These are phyloP conservation scores for Bradypodion ventrale DNA, from an alignment of 2,797 vertebrate genomes.

Conservation along the genomic window DNA sequence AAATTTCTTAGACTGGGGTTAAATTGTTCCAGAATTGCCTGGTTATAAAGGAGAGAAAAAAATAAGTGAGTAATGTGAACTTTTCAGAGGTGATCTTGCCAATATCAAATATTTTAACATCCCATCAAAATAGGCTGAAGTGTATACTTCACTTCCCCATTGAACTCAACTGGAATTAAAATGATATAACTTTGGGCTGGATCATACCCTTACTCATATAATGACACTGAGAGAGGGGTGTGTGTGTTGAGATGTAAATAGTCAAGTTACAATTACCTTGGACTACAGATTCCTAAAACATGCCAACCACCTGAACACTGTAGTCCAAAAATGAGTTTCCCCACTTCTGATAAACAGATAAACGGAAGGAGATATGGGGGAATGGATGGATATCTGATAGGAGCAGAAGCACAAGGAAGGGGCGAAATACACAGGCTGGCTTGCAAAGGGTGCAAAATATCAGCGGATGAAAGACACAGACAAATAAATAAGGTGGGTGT, in stretches of 20 bases:
- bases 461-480: neutral
- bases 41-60: constrained; percentile 19
- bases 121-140: neutral
- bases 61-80: neutral
- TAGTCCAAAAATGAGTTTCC: too few species aligned
- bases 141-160: too few species aligned
- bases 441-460: neutral
- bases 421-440: neutral
- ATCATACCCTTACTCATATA: neutral
- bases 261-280: too few species aligned
- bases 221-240: neutral
- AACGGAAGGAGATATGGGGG: neutral
- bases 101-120: neutral
- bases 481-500: neutral
- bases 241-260: too few species aligned
- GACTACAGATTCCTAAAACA: too few species aligned
- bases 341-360: neutral
- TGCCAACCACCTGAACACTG: too few species aligned
- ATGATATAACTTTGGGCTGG: neutral
- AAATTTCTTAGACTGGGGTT: constrained; percentile 89
- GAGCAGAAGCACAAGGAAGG: neutral
- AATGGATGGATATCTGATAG: neutral
- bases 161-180: neutral
- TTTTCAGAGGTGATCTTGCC: neutral
- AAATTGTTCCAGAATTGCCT: constrained; percentile 88